Conservation (phyloP, 2,797 vertebrate genomes). For the Nothura maculosa region DNA sequence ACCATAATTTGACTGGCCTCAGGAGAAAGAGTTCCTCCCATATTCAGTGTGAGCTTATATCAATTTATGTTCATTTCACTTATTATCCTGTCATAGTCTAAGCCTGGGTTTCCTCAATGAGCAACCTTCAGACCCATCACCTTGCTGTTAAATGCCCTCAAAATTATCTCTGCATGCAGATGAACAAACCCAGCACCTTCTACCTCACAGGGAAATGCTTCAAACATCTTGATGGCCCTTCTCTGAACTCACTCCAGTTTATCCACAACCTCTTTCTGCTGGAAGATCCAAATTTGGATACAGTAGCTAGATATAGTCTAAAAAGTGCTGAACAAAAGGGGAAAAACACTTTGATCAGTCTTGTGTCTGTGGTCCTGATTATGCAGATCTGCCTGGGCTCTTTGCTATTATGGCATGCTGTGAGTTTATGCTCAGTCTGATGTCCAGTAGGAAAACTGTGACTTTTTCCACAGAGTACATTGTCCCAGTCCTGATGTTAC, state of each 20-base stretch:
- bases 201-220: not conserved
- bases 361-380: not conserved
- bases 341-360: not conserved
- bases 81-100: not conserved
- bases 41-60: not conserved
- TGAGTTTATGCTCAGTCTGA: not conserved
- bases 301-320: not conserved
- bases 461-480: not conserved
- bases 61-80: not conserved
- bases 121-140: not conserved
- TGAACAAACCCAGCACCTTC: not conserved
- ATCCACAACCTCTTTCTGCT: not conserved
- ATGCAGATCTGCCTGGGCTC: not conserved
- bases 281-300: not conserved
- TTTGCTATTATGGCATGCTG: not conserved
- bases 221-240: not conserved
- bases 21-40: not conserved
- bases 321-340: not conserved
- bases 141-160: not conserved
- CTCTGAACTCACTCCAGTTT: not conserved
- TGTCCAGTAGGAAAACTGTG: not conserved
- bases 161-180: not conserved
- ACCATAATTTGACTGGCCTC: fast-evolving
- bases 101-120: not conserved
- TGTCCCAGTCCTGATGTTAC: fast-evolving